Percentiles rank a stretch among this genome's conserved stretches.
Conservation (phyloP, 2,797 vertebrate species). For the Taeniopygia guttata region DNA sequence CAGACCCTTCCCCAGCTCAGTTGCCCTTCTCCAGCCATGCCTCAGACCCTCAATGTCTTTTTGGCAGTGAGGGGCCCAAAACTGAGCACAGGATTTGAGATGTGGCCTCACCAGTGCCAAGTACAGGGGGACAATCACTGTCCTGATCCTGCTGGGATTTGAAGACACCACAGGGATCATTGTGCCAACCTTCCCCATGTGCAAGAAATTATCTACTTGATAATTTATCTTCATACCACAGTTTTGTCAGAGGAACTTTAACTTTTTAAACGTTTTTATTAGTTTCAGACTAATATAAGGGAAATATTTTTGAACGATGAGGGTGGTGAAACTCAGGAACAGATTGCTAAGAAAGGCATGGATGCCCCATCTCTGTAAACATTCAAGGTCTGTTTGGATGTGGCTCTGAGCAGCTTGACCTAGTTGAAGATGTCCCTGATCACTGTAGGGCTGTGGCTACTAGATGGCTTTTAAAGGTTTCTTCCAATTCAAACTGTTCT, state of each 20-base stretch:
- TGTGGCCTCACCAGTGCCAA: accelerated
- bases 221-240: neutral
- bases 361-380: neutral
- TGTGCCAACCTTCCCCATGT: neutral
- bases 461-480: too few species aligned
- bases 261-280: neutral
- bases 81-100: neutral
- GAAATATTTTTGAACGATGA: neutral
- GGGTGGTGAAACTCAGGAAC: neutral
- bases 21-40: accelerated
- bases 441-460: neutral
- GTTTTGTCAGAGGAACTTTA: neutral
- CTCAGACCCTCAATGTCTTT: neutral
- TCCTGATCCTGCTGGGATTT: neutral
- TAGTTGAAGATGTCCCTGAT: neutral
- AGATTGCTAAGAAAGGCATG: neutral
- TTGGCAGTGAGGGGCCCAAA: accelerated
- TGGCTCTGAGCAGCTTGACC: neutral
- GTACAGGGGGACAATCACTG: neutral
- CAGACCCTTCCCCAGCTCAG: accelerated
- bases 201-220: neutral
- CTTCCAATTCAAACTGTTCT: too few species aligned
- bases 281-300: neutral
- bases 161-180: neutral
- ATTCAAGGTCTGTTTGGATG: accelerated